Base-by-base conservation (phyloP, 1,140 invertebrate genomes). In the Euwallacea similis region DNA sequence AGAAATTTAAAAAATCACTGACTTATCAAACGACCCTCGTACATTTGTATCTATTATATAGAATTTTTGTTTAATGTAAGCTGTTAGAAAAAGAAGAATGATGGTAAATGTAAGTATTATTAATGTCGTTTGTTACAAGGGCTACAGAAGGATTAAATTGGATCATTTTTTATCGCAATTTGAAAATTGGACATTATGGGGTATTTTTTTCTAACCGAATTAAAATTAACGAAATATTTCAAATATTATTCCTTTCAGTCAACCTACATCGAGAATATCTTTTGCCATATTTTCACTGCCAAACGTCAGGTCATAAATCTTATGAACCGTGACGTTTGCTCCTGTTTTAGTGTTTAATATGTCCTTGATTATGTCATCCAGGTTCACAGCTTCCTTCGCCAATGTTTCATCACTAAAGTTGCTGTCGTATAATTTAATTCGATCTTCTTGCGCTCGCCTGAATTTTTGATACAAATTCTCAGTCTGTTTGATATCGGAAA, bases 251-350 rank as follows among this genome's bases (percentile, higher is more conserved):
- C 46, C 6, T 11, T 50, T 50, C 4, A 50, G n/a, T 46, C 53
- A 15, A 66, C 79, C 80, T 88, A 91, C 90, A 87, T 88, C 77
- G 74, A 87, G 79, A 21, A 85, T 84, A 9, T 84, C 83, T 54
- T 86, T 80, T 79, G 88, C 91, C 64, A 90, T 79, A 71, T 87
- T 72, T 53, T 72, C 83, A 41, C 88, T 85, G 46, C 86, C 83
- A 33, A 84, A 79, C 55, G 89, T 82, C 15, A 86, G 71, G 11
- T 85, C 82, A 67, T 86, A 75, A 10, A 90, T 80, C 47, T 83
- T 82, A n/a, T 82, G 78, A 10, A 87, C 77, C 0, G 85, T 81
- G 21, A 77, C 75, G 10, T 83, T 77, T 13, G 88, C 83, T 0
- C 86, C 85, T 3, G 77, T 79, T 54, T 84, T 67, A 0, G 55